Evolutionary conservation across 2,888 invertebrate genomes (phyloP).

Genomic region (Philonicus albiceps): DNA sequence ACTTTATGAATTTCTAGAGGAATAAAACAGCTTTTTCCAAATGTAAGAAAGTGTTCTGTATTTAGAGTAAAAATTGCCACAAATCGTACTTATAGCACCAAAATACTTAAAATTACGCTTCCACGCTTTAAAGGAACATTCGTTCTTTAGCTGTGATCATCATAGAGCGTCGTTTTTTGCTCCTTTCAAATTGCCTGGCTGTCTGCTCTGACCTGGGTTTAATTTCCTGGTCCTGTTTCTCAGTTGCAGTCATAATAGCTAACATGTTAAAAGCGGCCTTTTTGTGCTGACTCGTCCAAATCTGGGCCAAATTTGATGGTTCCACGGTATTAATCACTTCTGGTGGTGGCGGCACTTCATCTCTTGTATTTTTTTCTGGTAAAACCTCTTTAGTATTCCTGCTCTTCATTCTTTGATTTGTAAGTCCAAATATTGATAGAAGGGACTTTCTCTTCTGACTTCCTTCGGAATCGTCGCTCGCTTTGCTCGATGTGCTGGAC

Average conservation of each 20-base stretch:
- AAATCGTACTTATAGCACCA: neutral
- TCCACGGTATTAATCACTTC: conserved; percentile 47
- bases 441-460: conserved; percentile 57
- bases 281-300: conserved; percentile 61
- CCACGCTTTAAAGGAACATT: neutral
- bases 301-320: conserved; percentile 52
- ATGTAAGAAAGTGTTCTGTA: neutral
- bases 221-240: neutral
- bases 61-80: neutral
- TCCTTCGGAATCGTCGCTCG: conserved; percentile 55
- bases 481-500: conserved; percentile 56
- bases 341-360: neutral
- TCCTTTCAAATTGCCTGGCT: neutral
- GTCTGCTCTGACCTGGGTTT: neutral
- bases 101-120: neutral
- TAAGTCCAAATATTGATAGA: conserved; percentile 57
- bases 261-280: conserved; percentile 61
- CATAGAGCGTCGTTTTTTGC: neutral
- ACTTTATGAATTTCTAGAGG: neutral
- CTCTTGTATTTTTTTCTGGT: neutral
- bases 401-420: neutral
- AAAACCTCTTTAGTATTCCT: neutral
- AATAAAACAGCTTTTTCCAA: neutral
- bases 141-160: neutral
- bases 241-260: conserved; percentile 60